Evolutionary conservation across 2,797 vertebrate species (phyloP), one percentile per base, ranked within the genome.

Genomic region (Rachycentron canadum): DNA sequence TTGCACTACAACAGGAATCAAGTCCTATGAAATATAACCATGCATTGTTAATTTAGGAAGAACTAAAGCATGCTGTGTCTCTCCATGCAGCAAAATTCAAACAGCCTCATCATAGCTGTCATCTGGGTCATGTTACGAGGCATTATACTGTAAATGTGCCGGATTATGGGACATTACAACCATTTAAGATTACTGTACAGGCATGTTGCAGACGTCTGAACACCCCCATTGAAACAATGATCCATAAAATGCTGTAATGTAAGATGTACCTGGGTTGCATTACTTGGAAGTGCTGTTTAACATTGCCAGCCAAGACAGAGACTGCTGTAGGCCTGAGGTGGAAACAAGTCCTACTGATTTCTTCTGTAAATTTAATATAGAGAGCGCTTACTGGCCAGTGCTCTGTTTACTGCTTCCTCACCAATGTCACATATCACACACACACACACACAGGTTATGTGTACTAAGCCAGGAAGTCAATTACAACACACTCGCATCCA

Each of bases 351-450:
- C 41, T 69, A 65, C 57, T 40, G 69, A 82, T 85, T 83, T 72
- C 60, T 86, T 57, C 62, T 73, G 64, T 74, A 76, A 86, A 87
- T 66, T 78, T 81, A 78, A 79, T 71, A 55, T 5, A 49, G 64
- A 66, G 63, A 65, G 70, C 61, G 56, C 58, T 59, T 38, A 67
- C 53, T 26, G 43, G 45, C 69, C 59, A 21, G 26, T 14, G 53
- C 63, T 73, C 43, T 59, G 81, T 80, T 83, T 85, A 87, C 76
- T 61, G 85, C 86, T 77, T 78, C 78, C 84, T 88, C 73, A 78
- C 84, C 76, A 81, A 73, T 70, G 88, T 88, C 83, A 57, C 67
- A 63, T 80, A 40, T 77, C 62, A 28, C 0, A 63, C 69, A 56
- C 55, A 65, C 73, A 73, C n/a, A 63, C 38, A 52, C 23, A 26